Evolutionary conservation across 1,140 invertebrate species (phyloP), one percentile per base, ranked within the genome.

Genomic region (Drosophila repleta): DNA sequence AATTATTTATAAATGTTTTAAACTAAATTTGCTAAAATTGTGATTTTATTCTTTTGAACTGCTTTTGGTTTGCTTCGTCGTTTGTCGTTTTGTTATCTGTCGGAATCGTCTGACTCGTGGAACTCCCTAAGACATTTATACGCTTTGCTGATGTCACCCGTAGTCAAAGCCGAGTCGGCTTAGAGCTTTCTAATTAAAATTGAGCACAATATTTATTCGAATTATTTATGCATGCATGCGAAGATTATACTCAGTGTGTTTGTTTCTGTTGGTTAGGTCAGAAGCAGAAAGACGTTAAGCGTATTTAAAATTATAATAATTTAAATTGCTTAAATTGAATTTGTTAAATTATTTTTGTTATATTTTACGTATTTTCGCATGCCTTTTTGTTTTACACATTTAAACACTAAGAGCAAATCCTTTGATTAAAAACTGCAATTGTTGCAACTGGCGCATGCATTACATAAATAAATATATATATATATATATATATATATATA

Each of bases 1-100:
- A 32, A 76, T 76, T 72, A 78, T 75, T 79, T 74, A 83, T 87
- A 69, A 87, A 87, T 87, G 62, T 87, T 87, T 87, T 85, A 87
- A 85, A 85, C 82, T 85, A 85, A 88, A 85, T 85, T 85, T 79
- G 82, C 82, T 85, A 85, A 85, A 85, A 85, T 82, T 85, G 82
- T 85, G 74, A 74, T 85, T 82, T 83, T 68, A 43, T 51, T 20
- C 62, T 57, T 74, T 85, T 85, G 82, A 85, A 85, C 82, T 85
- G 82, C 82, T 82, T 85, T 85, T 85, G 82, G 82, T 85, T 85
- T 85, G 83, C 82, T 85, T 85, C 82, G 74, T 85, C 85, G 82
- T 81, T 81, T 74, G 80, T 70, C 72, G 39, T 57, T 51, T 46
- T 74, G 52, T 62, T 62, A 71, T 61, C 48, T 41, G 26, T 71